Conservation (phyloP, 2,888 invertebrate species). For the Amphipyra berbera region DNA sequence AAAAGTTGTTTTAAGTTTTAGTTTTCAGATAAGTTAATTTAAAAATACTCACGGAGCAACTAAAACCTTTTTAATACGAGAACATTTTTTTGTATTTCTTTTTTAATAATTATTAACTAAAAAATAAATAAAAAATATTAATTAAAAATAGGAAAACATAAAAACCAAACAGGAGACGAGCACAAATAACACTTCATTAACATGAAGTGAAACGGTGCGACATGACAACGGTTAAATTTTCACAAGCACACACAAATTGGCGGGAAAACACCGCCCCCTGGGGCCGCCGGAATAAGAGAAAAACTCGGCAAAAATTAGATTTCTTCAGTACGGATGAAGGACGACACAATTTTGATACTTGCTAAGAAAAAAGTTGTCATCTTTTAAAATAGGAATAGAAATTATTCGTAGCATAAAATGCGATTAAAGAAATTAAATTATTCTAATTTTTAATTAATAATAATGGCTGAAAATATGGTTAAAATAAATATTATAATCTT, state of each 20-base stretch:
- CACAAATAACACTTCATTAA: slow-evolving; percentile 65
- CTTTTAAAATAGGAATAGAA: not conserved
- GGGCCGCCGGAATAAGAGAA: slow-evolving; percentile 80
- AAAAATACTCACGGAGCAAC: not conserved
- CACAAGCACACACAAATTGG: slow-evolving; percentile 88
- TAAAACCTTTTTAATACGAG: not conserved
- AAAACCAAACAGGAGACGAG: slow-evolving; percentile 35
- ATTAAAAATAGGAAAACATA: slow-evolving; percentile 8
- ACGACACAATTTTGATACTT: slow-evolving; percentile 74
- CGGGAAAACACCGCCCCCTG: slow-evolving; percentile 78
- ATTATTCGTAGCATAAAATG: not conserved
- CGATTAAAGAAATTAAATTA: not conserved
- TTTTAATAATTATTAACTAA: not conserved
- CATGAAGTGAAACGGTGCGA: slow-evolving; percentile 68
- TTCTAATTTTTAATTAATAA: no score
- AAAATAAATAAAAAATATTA: slow-evolving; percentile 1
- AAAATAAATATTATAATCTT: no score
- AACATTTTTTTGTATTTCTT: not conserved
- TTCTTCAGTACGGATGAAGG: slow-evolving; percentile 71
- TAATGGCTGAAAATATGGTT: no score
- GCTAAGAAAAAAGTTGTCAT: not conserved
- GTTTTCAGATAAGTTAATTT: no score
- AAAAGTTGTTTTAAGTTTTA: no score
- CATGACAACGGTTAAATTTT: slow-evolving; percentile 79
- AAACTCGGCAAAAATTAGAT: slow-evolving; percentile 88